These are phyloP conservation scores for Metaphire vulgaris DNA, from an alignment of 1,140 invertebrate genomes.

Conservation along the genomic window DNA sequence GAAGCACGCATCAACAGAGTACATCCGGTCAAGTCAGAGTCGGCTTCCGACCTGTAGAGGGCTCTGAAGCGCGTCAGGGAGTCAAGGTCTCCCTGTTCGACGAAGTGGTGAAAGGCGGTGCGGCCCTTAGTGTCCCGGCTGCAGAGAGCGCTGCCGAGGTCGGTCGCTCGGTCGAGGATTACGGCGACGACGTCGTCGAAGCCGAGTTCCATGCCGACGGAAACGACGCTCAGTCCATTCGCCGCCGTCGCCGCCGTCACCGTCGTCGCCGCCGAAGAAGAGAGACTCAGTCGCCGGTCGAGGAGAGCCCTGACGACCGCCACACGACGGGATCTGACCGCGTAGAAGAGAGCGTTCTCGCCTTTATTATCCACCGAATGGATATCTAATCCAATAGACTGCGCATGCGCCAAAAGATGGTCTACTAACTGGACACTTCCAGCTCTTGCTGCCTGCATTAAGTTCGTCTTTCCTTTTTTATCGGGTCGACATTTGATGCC, in stretches of 20 bases:
- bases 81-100: conserved; percentile 20
- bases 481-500: conserved; percentile 21
- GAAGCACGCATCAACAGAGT: conserved; percentile 26
- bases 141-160: not conserved
- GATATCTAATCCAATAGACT: conserved; percentile 16
- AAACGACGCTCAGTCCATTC: conserved; percentile 13
- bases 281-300: not conserved
- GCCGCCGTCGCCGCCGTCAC: not conserved
- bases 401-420: conserved; percentile 23
- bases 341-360: conserved; percentile 31
- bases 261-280: too few species aligned
- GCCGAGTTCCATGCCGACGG: not conserved
- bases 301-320: conserved; percentile 1
- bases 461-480: conserved; percentile 19
- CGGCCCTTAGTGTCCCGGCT: conserved; percentile 18
- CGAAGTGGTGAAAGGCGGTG: conserved; percentile 17
- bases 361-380: conserved; percentile 23
- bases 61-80: not conserved
- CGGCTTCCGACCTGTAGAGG: not conserved
- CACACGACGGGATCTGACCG: conserved; percentile 15
- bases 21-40: conserved; percentile 18
- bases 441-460: conserved; percentile 28
- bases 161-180: not conserved
- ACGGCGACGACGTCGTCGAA: not conserved
- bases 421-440: conserved; percentile 25